Evolutionary conservation across 2,888 invertebrate genomes (phyloP).

Genomic region (Oeneis ivallda): DNA sequence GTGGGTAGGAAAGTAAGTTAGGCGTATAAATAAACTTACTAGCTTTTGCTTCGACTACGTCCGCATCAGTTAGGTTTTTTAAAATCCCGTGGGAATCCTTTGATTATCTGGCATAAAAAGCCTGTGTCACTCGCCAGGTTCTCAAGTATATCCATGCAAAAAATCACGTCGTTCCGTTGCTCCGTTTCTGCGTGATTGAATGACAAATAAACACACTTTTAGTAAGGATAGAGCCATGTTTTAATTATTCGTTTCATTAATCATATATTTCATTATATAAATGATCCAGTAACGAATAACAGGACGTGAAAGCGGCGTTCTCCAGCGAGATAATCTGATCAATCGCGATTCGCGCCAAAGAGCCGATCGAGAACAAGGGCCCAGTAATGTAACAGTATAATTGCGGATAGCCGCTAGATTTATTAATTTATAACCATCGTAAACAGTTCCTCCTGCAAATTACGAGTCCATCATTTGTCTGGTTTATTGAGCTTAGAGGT

Average conservation of each 20-base stretch:
- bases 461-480: slow-evolving; percentile 38
- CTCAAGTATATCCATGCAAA: not conserved
- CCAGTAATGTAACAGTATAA: slow-evolving; percentile 39
- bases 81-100: too few relatives aligned
- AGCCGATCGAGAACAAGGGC: slow-evolving; percentile 37
- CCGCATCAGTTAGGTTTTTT: too few relatives aligned
- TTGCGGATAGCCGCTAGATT: slow-evolving; percentile 55
- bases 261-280: slow-evolving; percentile 39
- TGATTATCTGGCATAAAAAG: too few relatives aligned
- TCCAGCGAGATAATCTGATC: slow-evolving; percentile 38
- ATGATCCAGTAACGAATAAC: slow-evolving; percentile 38
- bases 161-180: too few relatives aligned
- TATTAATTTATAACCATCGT: slow-evolving; percentile 65
- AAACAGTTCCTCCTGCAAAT: slow-evolving; percentile 57
- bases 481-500: slow-evolving; percentile 19
- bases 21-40: too few relatives aligned
- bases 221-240: slow-evolving; percentile 13
- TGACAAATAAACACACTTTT: too few relatives aligned
- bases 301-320: slow-evolving; percentile 38
- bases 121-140: too few relatives aligned
- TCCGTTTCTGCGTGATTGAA: too few relatives aligned
- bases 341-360: slow-evolving; percentile 36
- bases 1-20: too few relatives aligned
- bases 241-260: slow-evolving; percentile 39
- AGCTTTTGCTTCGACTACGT: too few relatives aligned